These are phyloP conservation scores for Cosmopolites sordidus DNA, from an alignment of 2,888 invertebrate genomes.

Conservation along the genomic window DNA sequence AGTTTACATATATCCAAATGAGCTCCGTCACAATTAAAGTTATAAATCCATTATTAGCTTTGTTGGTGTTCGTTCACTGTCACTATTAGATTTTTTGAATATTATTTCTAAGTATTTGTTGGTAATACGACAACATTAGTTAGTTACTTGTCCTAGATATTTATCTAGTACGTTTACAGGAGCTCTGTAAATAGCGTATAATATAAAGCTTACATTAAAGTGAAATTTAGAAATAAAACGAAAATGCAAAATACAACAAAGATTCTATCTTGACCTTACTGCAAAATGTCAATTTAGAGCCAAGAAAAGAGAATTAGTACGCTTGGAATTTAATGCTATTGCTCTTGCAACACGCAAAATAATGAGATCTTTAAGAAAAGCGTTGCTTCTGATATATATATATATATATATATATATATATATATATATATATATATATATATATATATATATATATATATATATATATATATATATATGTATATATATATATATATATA, in stretches of 20 bases:
- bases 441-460: too few relatives aligned
- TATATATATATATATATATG: too few relatives aligned
- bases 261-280: neutral
- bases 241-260: constrained; percentile 20
- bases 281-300: too few relatives aligned
- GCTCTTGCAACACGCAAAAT: constrained; percentile 10
- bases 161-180: constrained; percentile 9
- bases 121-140: constrained; percentile 11
- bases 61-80: neutral
- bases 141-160: constrained; percentile 7
- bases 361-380: constrained; percentile 1
- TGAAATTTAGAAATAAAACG: neutral
- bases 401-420: too few relatives aligned
- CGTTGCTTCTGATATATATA: neutral
- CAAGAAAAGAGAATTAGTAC: too few relatives aligned
- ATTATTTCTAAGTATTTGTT: constrained; percentile 9
- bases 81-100: constrained; percentile 9
- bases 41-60: constrained; percentile 8
- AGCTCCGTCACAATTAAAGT: too few relatives aligned
- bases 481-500: too few relatives aligned
- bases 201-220: neutral
- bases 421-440: too few relatives aligned
- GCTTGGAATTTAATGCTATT: neutral
- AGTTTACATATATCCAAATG: too few relatives aligned
- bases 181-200: constrained; percentile 14